Percentiles rank a stretch among this genome's conserved stretches.
These are phyloP conservation scores for Delichon dasypus DNA, from an alignment of 2,797 vertebrate species.

Conservation along the genomic window DNA sequence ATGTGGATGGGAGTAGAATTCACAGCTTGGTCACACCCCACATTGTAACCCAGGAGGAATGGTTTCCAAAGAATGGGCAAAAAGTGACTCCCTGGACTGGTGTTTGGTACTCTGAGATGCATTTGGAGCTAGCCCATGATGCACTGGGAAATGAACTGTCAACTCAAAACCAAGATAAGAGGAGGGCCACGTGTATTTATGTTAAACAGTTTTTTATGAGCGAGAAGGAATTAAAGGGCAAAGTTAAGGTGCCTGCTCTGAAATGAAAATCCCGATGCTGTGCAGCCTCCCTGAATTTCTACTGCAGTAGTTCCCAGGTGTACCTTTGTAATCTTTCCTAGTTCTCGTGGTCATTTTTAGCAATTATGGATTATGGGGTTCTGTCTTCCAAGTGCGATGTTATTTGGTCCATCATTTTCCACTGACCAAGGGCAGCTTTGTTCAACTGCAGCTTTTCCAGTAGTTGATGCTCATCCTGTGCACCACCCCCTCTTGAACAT, in stretches of 20 bases:
- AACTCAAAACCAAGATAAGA: background rate
- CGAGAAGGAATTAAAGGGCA: background rate
- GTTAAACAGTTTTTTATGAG: background rate
- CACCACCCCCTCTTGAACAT: background rate
- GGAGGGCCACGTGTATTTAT: background rate
- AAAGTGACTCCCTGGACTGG: background rate
- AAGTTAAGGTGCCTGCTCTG: background rate
- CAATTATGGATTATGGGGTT: background rate
- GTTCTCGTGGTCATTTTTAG: background rate
- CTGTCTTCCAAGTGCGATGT: background rate
- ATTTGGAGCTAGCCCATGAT: background rate
- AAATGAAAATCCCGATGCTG: background rate
- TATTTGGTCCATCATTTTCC: background rate
- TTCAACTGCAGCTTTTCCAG: background rate
- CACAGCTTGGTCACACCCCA: background rate
- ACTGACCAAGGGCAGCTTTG: background rate
- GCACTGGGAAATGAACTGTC: background rate
- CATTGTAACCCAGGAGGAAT: background rate
- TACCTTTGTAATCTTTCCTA: background rate
- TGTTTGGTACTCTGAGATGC: background rate
- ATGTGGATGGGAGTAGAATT: background rate
- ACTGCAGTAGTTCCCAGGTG: background rate
- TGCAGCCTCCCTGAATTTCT: background rate
- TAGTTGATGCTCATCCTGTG: background rate
- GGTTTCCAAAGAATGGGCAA: background rate